A percentile compares a stretch with the other conserved stretches of the same genome.
phyloP scores from a whole-genome alignment of 2,888 invertebrate genomes.

The Bhutanitis thaidina region DNA sequence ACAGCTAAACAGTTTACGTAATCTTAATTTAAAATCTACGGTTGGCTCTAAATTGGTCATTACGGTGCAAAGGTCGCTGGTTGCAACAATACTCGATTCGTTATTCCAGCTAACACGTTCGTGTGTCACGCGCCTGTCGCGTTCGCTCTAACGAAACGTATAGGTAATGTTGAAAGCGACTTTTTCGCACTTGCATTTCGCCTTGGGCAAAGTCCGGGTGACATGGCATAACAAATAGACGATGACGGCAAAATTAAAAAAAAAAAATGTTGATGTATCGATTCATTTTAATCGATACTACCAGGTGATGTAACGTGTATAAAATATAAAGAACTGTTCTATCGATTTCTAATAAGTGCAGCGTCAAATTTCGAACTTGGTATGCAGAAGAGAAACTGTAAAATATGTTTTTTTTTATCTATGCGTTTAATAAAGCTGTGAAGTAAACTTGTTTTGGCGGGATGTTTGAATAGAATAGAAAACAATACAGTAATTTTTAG shows the following conservation, averaged over 20 bases:
- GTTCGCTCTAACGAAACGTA: neutral
- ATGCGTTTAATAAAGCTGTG: no score
- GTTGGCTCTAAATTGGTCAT: constrained; percentile 6
- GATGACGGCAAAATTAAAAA: neutral
- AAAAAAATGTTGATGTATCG: neutral
- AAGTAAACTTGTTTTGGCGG: no score
- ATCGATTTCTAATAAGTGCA: no score
- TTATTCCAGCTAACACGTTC: neutral
- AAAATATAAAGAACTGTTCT: neutral
- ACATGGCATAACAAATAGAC: neutral
- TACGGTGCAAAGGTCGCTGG: constrained; percentile 7
- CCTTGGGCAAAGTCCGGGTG: neutral
- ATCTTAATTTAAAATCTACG: neutral
- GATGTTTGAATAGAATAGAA: no score
- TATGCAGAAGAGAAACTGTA: no score
- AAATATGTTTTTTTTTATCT: no score
- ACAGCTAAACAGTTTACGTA: neutral
- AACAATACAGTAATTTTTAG: no score
- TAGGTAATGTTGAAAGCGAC: neutral
- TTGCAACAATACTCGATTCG: constrained; percentile 10
- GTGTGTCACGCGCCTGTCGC: constrained; percentile 10
- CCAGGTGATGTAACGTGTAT: neutral
- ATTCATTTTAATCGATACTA: neutral
- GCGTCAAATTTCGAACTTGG: no score
- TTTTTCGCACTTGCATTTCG: neutral